phyloP scores from a whole-genome alignment of 2,888 invertebrate genomes.

The Steinernema hermaphroditum region DNA sequence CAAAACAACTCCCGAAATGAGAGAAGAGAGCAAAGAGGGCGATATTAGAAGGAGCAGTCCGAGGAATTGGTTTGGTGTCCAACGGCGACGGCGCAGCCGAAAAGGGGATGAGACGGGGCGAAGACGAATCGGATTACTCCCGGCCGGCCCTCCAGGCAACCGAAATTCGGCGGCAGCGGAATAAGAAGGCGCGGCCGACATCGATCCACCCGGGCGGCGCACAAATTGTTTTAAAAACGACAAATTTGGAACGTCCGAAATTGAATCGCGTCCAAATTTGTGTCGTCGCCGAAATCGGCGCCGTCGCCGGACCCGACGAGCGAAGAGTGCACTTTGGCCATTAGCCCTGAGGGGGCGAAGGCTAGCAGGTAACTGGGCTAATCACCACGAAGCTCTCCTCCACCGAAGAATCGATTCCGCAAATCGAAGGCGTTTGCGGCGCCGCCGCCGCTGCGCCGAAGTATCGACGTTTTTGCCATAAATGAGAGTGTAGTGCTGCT shows the following conservation, averaged over 20 bases:
- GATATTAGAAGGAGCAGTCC: background rate
- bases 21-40: constrained; percentile 27
- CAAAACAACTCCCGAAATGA: constrained; percentile 29
- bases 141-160: constrained; percentile 3
- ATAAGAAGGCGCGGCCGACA: constrained; percentile 4
- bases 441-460: constrained; percentile 19
- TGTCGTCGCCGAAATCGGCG: background rate
- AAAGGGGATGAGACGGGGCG: background rate
- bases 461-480: constrained; percentile 28
- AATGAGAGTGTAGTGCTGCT: background rate
- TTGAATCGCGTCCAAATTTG: background rate
- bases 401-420: constrained; percentile 4
- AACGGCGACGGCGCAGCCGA: background rate
- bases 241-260: constrained; percentile 15
- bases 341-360: background rate
- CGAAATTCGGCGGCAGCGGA: background rate
- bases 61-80: background rate
- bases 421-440: constrained; percentile 17
- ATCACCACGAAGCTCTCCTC: background rate
- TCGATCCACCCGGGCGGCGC: constrained; percentile 15
- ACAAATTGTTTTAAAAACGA: constrained; percentile 23
- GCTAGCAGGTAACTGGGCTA: constrained; percentile 22
- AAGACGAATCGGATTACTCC: constrained; percentile 24
- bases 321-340: constrained; percentile 2
- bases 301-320: background rate